A percentile compares a stretch with the other conserved stretches of the same genome.
Evolutionary conservation across 2,797 vertebrate species (phyloP).

Genomic region (Hypotaenidia philippensis): DNA sequence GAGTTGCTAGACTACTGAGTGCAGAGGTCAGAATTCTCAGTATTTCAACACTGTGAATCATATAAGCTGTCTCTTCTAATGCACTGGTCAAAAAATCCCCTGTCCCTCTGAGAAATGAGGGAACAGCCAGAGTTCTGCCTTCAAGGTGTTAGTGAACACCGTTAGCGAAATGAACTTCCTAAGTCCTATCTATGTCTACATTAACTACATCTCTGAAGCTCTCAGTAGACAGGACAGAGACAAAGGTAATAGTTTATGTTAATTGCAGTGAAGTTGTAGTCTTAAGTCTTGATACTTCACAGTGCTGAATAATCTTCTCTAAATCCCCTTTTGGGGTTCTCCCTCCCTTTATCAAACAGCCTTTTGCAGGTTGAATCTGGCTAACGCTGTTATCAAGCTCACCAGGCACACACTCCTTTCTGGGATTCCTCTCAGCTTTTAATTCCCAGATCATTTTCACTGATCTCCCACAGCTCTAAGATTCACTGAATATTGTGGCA

Average conservation of each 20-base stretch:
- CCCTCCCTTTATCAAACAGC: neutral
- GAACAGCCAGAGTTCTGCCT: neutral
- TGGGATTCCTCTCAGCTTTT: slow-evolving; percentile 9
- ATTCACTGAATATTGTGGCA: neutral
- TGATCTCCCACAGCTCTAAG: neutral
- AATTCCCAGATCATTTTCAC: neutral
- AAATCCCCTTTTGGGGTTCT: neutral
- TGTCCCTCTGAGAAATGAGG: neutral
- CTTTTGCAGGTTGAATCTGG: neutral
- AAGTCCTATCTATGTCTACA: neutral
- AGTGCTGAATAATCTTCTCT: neutral
- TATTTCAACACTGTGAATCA: neutral
- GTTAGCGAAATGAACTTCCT: neutral
- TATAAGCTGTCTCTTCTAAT: neutral
- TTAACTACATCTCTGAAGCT: neutral
- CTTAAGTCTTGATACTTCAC: neutral
- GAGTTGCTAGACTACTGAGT: neutral
- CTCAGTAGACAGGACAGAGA: neutral
- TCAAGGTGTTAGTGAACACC: neutral
- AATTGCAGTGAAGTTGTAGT: neutral
- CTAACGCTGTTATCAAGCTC: neutral
- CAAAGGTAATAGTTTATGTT: neutral
- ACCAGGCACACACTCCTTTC: neutral
- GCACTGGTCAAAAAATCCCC: neutral
- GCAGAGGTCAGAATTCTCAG: neutral